These are phyloP conservation scores for Rhinella marina DNA, from an alignment of 2,797 vertebrate genomes.

Conservation along the genomic window DNA sequence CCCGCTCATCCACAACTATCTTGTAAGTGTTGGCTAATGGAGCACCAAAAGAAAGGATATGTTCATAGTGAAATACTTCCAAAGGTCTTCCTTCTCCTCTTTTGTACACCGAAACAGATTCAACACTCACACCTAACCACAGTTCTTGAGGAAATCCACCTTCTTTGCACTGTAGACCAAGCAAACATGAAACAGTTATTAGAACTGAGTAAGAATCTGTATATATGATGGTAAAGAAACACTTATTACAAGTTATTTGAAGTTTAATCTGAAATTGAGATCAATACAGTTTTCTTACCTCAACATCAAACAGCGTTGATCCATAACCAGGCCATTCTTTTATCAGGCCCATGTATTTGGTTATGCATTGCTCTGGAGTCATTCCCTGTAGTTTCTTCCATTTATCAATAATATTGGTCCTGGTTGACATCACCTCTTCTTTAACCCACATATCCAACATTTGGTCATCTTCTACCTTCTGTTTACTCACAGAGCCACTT, in stretches of 20 bases:
- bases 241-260: background rate
- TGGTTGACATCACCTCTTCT: conserved; percentile 85
- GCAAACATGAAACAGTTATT: background rate
- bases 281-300: conserved; percentile 78
- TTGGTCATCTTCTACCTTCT: conserved; percentile 87
- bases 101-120: conserved; percentile 93
- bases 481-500: conserved; percentile 81
- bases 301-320: conserved; percentile 91
- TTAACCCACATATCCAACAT: conserved; percentile 91
- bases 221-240: background rate
- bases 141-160: conserved; percentile 88
- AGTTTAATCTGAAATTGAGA: background rate
- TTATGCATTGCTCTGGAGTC: conserved; percentile 91
- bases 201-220: background rate
- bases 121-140: conserved; percentile 92
- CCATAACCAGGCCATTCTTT: conserved; percentile 97
- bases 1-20: conserved; percentile 91
- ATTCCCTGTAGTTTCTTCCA: conserved; percentile 93
- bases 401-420: conserved; percentile 88
- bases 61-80: conserved; percentile 93
- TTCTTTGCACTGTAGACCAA: conserved; percentile 80
- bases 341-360: conserved; percentile 92
- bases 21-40: conserved; percentile 90
- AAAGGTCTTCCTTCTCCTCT: conserved; percentile 89
- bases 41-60: conserved; percentile 93